A percentile compares a stretch with the other conserved stretches of the same genome.
These are phyloP conservation scores for Eublepharis macularius DNA, from an alignment of 2,113 vertebrate genomes.

Conservation along the genomic window DNA sequence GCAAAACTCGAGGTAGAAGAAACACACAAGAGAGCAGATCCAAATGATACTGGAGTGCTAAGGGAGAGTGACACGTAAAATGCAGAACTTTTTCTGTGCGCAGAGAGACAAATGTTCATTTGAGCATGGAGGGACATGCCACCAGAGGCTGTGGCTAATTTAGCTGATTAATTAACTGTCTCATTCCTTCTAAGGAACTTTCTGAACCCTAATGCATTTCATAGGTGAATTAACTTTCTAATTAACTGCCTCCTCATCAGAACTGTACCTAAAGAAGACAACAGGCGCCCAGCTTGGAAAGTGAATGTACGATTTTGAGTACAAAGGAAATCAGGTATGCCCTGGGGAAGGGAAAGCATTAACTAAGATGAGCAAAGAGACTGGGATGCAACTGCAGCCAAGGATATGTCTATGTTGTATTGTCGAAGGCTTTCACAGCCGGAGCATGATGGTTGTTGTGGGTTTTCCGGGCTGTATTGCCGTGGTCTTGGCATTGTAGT, in stretches of 20 bases:
- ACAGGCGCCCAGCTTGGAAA: background rate
- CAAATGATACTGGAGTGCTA: no score
- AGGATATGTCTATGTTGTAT: no score
- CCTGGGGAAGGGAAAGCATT: background rate
- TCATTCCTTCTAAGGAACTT: conserved; percentile 22
- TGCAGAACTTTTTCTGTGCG: background rate
- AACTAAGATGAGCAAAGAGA: background rate
- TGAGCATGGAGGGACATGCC: background rate
- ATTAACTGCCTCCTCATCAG: conserved; percentile 15
- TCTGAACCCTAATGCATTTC: conserved; percentile 29
- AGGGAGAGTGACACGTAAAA: background rate
- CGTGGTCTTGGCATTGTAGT: no score
- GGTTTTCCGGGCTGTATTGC: no score
- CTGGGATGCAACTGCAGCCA: background rate
- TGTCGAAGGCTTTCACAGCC: no score
- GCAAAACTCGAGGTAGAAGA: background rate
- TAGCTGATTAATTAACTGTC: conserved; percentile 26
- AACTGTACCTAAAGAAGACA: background rate
- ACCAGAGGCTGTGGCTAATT: background rate
- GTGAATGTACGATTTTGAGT: background rate
- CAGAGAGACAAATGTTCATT: background rate
- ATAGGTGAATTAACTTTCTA: conserved; percentile 22
- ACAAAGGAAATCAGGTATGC: background rate
- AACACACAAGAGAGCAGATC: background rate
- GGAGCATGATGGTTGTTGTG: no score